These are phyloP conservation scores for Indicator indicator DNA, from an alignment of 2,113 vertebrate species.

Conservation along the genomic window DNA sequence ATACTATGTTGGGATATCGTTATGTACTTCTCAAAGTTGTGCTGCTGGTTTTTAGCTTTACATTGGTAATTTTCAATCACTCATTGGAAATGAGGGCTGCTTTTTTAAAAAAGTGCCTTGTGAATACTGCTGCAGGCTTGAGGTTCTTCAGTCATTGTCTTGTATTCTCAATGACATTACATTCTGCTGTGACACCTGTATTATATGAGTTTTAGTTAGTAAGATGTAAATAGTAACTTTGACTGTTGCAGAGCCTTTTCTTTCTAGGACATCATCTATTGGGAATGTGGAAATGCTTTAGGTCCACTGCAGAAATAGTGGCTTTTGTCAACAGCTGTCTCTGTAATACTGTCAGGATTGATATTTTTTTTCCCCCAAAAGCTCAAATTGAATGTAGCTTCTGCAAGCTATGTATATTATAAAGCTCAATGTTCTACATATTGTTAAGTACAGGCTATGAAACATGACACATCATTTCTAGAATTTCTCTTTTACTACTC, in stretches of 20 bases:
- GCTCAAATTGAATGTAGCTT: neutral
- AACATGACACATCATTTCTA: neutral
- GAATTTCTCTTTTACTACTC: neutral
- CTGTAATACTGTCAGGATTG: neutral
- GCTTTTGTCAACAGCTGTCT: neutral
- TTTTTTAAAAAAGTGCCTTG: neutral
- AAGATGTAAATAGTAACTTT: neutral
- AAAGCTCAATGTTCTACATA: neutral
- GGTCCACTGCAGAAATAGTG: neutral
- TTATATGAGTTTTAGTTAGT: neutral
- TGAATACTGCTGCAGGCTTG: neutral
- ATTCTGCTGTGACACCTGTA: neutral
- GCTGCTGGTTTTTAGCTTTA: neutral
- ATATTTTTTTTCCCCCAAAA: neutral
- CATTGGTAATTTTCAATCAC: neutral
- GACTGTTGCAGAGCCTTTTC: neutral
- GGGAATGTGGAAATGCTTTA: neutral
- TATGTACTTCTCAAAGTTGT: neutral
- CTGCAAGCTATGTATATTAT: neutral
- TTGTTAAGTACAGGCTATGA: neutral
- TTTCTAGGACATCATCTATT: neutral
- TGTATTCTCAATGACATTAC: neutral
- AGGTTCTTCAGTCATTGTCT: neutral
- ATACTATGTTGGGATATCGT: neutral
- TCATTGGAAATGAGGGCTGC: neutral